These are phyloP conservation scores for Virgularia gustaviana DNA, from an alignment of 92 coral and sea anemone species.

Conservation along the genomic window DNA sequence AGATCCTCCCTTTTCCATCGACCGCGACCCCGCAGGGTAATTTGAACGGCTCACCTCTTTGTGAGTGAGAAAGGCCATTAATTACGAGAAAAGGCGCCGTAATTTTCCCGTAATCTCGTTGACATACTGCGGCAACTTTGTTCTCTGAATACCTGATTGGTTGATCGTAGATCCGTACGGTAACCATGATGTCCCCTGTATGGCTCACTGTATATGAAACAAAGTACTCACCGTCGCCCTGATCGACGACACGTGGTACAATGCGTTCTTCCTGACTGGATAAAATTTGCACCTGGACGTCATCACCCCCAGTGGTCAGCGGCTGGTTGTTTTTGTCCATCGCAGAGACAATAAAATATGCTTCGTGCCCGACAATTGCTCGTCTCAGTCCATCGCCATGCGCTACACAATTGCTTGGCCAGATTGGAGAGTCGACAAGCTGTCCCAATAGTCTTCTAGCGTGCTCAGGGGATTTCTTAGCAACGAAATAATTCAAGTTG, in stretches of 20 bases:
- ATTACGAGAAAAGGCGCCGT: constrained; percentile 66
- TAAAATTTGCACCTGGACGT: constrained; percentile 64
- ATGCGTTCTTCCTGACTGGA: constrained; percentile 55
- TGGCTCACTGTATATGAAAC: constrained; percentile 68
- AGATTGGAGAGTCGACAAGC: constrained; percentile 67
- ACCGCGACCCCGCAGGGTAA: constrained; percentile 96
- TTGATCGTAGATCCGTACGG: constrained; percentile 64
- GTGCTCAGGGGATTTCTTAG: constrained; percentile 49
- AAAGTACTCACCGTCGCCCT: constrained; percentile 72
- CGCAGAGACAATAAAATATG: constrained; percentile 63
- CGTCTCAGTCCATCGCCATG: constrained; percentile 79
- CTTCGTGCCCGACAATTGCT: constrained; percentile 70
- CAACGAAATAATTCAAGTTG: constrained; percentile 58
- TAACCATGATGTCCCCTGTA: constrained; percentile 69
- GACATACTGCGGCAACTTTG: constrained; percentile 65
- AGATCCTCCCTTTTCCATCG: constrained; percentile 64
- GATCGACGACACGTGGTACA: constrained; percentile 59
- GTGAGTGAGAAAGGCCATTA: constrained; percentile 59
- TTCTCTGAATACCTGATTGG: constrained; percentile 79
- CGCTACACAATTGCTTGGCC: constrained; percentile 70
- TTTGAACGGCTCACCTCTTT: constrained; percentile 62
- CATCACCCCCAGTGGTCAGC: constrained; percentile 71
- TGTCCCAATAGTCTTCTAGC: constrained; percentile 66
- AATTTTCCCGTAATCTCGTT: constrained; percentile 68
- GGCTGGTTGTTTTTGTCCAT: constrained; percentile 66